Percentiles rank a stretch among this genome's conserved stretches.
Evolutionary conservation across 2,113 vertebrate genomes (phyloP).

Genomic region (Zingel zingel): DNA sequence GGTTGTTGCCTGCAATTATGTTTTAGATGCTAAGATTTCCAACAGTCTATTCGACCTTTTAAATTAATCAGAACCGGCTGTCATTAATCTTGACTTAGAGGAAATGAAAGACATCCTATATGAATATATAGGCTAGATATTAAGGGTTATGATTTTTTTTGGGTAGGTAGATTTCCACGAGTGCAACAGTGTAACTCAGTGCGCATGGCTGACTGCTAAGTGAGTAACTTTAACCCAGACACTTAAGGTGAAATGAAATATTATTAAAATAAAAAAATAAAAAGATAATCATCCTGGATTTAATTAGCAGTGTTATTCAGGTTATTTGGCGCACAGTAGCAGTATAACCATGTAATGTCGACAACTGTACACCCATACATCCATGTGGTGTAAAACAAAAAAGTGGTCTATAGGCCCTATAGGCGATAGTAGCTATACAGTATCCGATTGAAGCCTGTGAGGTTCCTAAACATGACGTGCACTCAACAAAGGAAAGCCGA

Average conservation of each 20-base stretch:
- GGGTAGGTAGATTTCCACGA: constrained; percentile 44
- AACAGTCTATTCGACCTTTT: not conserved
- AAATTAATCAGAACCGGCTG: constrained; percentile 31
- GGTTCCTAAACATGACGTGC: constrained; percentile 56
- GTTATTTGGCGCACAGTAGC: not conserved
- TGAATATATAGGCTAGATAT: not conserved
- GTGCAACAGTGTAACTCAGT: constrained; percentile 21
- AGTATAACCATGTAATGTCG: not conserved
- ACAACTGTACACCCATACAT: constrained; percentile 24
- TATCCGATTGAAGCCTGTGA: constrained; percentile 51
- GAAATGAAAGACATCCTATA: constrained; percentile 15
- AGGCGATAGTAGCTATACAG: constrained; percentile 61
- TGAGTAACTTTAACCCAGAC: constrained; percentile 61
- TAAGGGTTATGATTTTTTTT: not conserved
- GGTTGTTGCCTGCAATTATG: constrained; percentile 38
- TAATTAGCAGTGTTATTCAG: not conserved
- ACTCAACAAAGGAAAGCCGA: constrained; percentile 35
- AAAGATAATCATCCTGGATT: not conserved
- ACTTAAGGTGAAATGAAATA: constrained; percentile 28
- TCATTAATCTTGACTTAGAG: constrained; percentile 28
- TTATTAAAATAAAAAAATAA: constrained; percentile 14
- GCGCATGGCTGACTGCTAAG: constrained; percentile 42
- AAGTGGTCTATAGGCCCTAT: constrained; percentile 51
- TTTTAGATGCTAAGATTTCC: not conserved
- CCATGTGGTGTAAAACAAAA: constrained; percentile 42